Evolutionary conservation across 1,140 invertebrate genomes (phyloP), one percentile per base, ranked within the genome.

Genomic region (Goniozus legneri): DNA sequence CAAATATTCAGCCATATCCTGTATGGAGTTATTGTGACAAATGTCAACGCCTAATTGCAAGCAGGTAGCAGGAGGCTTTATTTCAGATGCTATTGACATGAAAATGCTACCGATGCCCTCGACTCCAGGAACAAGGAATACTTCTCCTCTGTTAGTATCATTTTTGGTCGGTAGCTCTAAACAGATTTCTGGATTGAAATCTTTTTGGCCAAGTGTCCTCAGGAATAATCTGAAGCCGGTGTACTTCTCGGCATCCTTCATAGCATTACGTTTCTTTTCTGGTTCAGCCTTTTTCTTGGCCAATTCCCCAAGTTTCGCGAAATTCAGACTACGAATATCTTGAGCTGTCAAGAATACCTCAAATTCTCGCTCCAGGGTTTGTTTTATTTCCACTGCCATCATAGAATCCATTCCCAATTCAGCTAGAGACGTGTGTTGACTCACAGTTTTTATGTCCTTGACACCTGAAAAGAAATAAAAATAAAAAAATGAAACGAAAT

Each of bases 361-460:
- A 62, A 82, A 88, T 50, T 88, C 84, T 44, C 85, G 68, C 64
- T 91, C 88, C 1, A 91, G 60, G 0, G 82, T 82, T 58, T 90
- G 87, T 60, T 89, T 87, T 30, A 91, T 86, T 69, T 91, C 87
- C 0, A 89, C 84, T 13, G 83, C 84, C 87, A 91, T 90, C 69
- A 91, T 80, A 0, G 87, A 89, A 58, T 92, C 88, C 73, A 92
- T 82, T 18, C 89, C 89, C 2, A 92, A 72, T 60, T 91, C 89
- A 13, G 81, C 82, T 4, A 92, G 69, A 1, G 81, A 83, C 0
- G 80, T 77, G 45, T 84, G 79, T 16, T 78, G 69, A 54, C 82
- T 82, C 0, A 89, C 65, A 2, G 77, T 76, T 32, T 80, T 80
- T 18, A 78, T 44, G 56, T 81, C 75, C 44, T 74, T 74, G 1